Conservation (phyloP, 2,113 vertebrate genomes). For the Pantherophis guttatus region DNA sequence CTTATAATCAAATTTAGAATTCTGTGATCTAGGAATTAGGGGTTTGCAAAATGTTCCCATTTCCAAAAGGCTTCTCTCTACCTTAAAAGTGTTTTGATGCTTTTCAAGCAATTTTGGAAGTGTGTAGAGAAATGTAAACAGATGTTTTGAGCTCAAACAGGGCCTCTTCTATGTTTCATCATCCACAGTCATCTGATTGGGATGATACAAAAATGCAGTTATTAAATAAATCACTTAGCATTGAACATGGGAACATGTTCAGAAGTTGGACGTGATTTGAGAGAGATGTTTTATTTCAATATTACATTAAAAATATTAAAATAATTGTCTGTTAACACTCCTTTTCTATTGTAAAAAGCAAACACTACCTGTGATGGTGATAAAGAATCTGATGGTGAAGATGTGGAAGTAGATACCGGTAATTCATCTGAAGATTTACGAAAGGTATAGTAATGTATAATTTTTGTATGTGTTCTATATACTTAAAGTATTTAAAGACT, state of each 20-base stretch:
- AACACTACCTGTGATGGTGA: slow-evolving; percentile 91
- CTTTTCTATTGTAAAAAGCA: slow-evolving; percentile 71
- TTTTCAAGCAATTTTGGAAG: not conserved
- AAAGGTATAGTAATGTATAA: slow-evolving; percentile 72
- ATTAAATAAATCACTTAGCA: not conserved
- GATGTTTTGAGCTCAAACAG: not conserved
- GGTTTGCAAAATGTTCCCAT: not conserved
- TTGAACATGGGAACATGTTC: not conserved
- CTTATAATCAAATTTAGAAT: slow-evolving; percentile 1
- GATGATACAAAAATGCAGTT: not conserved
- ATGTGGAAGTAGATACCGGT: slow-evolving; percentile 80
- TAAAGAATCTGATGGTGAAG: slow-evolving; percentile 91
- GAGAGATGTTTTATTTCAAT: not conserved
- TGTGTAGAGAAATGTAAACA: not conserved
- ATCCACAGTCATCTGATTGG: not conserved
- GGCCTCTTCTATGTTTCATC: not conserved
- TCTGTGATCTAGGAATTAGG: not conserved
- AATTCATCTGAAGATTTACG: slow-evolving; percentile 90
- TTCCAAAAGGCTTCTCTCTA: not conserved
- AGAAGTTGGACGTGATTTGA: not conserved
- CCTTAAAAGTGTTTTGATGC: not conserved
- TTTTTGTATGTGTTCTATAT: accelerated
- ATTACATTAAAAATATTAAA: slow-evolving; percentile 34
- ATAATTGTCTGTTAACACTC: slow-evolving; percentile 2
- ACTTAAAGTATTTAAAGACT: not conserved